Base-by-base conservation (phyloP, 2,888 invertebrate genomes). In the Pilophorus perplexus region DNA sequence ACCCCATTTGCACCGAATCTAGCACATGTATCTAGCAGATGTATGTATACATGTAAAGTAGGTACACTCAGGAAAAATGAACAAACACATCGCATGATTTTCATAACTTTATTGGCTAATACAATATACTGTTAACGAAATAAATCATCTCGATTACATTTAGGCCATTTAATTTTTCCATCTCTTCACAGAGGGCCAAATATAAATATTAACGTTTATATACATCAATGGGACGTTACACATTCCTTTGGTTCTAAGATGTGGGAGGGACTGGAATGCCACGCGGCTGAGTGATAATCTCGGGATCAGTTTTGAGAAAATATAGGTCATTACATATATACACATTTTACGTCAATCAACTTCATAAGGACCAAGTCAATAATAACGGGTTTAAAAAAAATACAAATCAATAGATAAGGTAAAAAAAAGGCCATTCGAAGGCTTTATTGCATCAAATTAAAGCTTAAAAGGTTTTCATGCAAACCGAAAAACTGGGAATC, bases 111-210 rank as follows among this genome's bases (percentile, higher is more conserved):
- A 62, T 62, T 62, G 48, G 62, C 62, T 46, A 62, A 62, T 62
- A 62, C 62, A 62, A 23, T 42, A 48, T 62, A 27, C 28, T 62
- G 62, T 62, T 62, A 62, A 62, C 62, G 62, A 62, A 62, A 62
- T 62, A 62, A 62, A 62, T 62, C 62, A 62, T 62, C 62, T 62
- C 62, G 62, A 62, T 62, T 62, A 62, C 62, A 62, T 48, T 62
- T 62, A 62, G 62, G 62, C 62, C 62, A 62, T 62, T 62, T 62
- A 33, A 28, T 28, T 46, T 46, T 62, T 28, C 48, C 48, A 33
- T 40, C 48, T 62, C 48, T 62, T 46, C 6, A 46, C 33, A 46
- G 14, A 62, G 62, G 62, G 62, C 62, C 62, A 62, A 44, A 62
- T 62, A 62, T 62, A 62, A 62, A 62, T 62, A 62, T 62, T 48